These are phyloP conservation scores for Rhodophaea formosa DNA, from an alignment of 2,888 invertebrate genomes.

Conservation along the genomic window DNA sequence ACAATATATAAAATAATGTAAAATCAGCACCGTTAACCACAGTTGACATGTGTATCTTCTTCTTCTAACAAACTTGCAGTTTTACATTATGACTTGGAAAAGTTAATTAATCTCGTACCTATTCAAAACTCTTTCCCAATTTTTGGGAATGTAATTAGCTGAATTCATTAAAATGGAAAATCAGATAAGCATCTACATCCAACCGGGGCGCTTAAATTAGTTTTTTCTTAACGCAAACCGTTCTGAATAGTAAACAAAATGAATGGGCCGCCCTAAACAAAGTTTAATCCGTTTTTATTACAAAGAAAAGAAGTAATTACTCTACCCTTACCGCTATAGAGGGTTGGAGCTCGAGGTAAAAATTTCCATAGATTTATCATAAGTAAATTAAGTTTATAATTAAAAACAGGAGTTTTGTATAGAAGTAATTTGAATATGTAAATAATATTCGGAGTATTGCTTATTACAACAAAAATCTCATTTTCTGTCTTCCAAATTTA, in stretches of 20 bases:
- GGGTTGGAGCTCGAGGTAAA: slow-evolving; percentile 76
- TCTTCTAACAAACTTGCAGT: too few species aligned
- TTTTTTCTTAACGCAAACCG: slow-evolving; percentile 71
- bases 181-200: slow-evolving; percentile 55
- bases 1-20: too few species aligned
- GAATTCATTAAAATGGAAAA: slow-evolving; percentile 65
- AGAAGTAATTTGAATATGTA: slow-evolving; percentile 78
- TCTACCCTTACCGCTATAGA: slow-evolving; percentile 77
- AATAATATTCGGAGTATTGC: slow-evolving; percentile 63
- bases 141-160: slow-evolving; percentile 37
- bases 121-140: slow-evolving; percentile 1
- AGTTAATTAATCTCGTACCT: neutral
- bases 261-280: slow-evolving; percentile 79
- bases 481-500: slow-evolving; percentile 21
- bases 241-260: slow-evolving; percentile 80
- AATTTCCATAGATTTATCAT: slow-evolving; percentile 82
- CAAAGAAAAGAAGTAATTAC: slow-evolving; percentile 82
- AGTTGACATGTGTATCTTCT: too few species aligned
- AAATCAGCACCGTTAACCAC: too few species aligned
- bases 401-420: slow-evolving; percentile 81
- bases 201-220: slow-evolving; percentile 69
- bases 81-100: too few species aligned
- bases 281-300: slow-evolving; percentile 82
- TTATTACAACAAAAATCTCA: slow-evolving; percentile 34
- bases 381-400: slow-evolving; percentile 82